Evolutionary conservation across 2,888 invertebrate genomes (phyloP).

Genomic region (Carpatolechia fugitivella): DNA sequence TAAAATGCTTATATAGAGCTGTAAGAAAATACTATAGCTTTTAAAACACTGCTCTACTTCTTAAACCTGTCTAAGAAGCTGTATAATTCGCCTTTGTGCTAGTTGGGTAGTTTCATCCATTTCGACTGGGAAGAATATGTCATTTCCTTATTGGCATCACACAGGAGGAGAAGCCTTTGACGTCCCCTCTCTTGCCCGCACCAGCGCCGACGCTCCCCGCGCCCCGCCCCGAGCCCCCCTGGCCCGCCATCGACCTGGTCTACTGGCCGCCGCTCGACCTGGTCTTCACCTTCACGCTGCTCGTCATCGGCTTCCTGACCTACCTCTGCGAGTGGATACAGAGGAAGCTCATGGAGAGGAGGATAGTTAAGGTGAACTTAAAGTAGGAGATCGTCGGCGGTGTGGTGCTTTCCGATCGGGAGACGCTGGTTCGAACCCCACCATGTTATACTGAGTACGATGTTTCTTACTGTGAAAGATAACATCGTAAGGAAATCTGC

Average conservation of each 20-base stretch:
- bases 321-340: constrained; percentile 65
- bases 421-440: too few relatives aligned
- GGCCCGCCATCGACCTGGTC: constrained; percentile 31
- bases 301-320: constrained; percentile 40
- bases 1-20: too few relatives aligned
- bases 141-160: too few relatives aligned
- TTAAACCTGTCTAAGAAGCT: too few relatives aligned
- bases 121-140: too few relatives aligned
- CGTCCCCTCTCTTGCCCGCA: constrained; percentile 15
- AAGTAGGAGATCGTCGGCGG: not conserved
- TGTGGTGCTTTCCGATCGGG: not conserved
- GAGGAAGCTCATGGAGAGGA: constrained; percentile 59
- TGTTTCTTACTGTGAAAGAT: not conserved
- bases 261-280: constrained; percentile 50
- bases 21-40: too few relatives aligned
- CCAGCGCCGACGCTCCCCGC: constrained; percentile 11
- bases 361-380: constrained; percentile 53
- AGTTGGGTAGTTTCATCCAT: too few relatives aligned
- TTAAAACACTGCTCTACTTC: too few relatives aligned
- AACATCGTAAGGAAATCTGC: too few relatives aligned
- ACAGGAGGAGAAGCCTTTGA: constrained; percentile 20
- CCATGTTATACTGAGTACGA: too few relatives aligned
- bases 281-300: constrained; percentile 41
- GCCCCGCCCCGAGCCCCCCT: constrained; percentile 20
- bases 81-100: too few relatives aligned